Evolutionary conservation across 1,140 invertebrate species (phyloP).

Genomic region (Antheraea mylitta): DNA sequence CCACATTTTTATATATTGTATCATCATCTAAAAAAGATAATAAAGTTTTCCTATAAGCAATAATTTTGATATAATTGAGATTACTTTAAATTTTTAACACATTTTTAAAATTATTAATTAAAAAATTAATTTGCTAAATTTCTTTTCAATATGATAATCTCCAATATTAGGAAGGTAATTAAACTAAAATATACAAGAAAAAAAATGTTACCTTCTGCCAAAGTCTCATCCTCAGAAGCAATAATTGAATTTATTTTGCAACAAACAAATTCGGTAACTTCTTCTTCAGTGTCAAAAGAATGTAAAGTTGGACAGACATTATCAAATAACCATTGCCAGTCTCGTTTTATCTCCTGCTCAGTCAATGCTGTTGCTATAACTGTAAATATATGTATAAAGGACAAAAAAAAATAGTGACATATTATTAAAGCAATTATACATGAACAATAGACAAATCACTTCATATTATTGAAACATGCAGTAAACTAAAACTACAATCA

Average conservation of each 20-base stretch:
- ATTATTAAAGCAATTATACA: too few relatives aligned
- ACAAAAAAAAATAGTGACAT: background rate
- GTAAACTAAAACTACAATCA: too few relatives aligned
- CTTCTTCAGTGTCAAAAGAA: slow-evolving; percentile 96
- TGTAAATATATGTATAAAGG: slow-evolving; percentile 63
- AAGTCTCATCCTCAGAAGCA: slow-evolving; percentile 82
- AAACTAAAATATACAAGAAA: too few relatives aligned
- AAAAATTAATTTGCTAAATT: too few relatives aligned
- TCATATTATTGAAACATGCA: too few relatives aligned
- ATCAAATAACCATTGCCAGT: slow-evolving; percentile 96
- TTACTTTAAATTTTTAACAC: too few relatives aligned
- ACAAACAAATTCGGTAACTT: slow-evolving; percentile 96
- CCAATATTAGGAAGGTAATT: too few relatives aligned
- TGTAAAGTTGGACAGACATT: slow-evolving; percentile 92
- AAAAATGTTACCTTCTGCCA: slow-evolving; percentile 75
- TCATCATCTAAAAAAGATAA: slow-evolving; percentile 86
- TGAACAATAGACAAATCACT: too few relatives aligned
- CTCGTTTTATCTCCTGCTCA: slow-evolving; percentile 90
- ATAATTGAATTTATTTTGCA: slow-evolving; percentile 97
- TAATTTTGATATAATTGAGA: too few relatives aligned
- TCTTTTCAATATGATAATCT: too few relatives aligned
- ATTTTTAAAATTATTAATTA: too few relatives aligned
- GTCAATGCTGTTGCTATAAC: slow-evolving; percentile 93
- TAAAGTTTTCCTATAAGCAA: background rate
- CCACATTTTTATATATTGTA: slow-evolving; percentile 89